phyloP scores from a whole-genome alignment of 2,797 vertebrate genomes.

The Podargus strigoides region DNA sequence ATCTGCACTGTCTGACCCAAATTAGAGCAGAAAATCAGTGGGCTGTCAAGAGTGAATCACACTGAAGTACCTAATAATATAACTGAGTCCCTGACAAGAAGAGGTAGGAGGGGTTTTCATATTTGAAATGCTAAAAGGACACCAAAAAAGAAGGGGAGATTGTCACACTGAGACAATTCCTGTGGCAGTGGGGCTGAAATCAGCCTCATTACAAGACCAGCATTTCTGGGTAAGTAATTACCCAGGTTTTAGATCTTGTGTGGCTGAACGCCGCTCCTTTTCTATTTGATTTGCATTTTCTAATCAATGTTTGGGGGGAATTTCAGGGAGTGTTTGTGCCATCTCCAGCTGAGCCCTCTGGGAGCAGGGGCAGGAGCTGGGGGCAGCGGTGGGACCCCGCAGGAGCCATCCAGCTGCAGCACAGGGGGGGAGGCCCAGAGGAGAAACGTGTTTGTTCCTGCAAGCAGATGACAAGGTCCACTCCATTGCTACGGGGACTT shows the following conservation, averaged over 20 bases:
- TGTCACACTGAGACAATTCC: fast-evolving
- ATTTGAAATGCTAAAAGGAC: background rate
- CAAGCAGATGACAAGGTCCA: background rate
- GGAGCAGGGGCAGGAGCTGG: fast-evolving
- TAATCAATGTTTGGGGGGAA: background rate
- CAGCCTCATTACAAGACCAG: background rate
- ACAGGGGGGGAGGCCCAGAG: background rate
- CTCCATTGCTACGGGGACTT: background rate
- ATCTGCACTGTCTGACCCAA: constrained; percentile 11
- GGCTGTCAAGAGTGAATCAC: constrained; percentile 12
- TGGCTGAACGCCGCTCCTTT: background rate
- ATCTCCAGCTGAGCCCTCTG: fast-evolving
- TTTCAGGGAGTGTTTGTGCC: fast-evolving
- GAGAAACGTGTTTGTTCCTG: background rate
- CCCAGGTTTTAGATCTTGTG: background rate
- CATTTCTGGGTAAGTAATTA: background rate
- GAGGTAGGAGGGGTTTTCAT: background rate
- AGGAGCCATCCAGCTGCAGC: background rate
- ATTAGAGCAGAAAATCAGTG: constrained; percentile 19
- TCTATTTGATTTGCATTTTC: background rate
- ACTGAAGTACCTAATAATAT: background rate
- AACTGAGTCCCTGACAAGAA: background rate
- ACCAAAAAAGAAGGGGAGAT: background rate
- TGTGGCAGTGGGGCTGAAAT: background rate
- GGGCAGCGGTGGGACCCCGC: background rate